A percentile compares a stretch with the other conserved stretches of the same genome.
phyloP scores from a whole-genome alignment of 2,113 vertebrate genomes.

The Herpailurus yagouaroundi region DNA sequence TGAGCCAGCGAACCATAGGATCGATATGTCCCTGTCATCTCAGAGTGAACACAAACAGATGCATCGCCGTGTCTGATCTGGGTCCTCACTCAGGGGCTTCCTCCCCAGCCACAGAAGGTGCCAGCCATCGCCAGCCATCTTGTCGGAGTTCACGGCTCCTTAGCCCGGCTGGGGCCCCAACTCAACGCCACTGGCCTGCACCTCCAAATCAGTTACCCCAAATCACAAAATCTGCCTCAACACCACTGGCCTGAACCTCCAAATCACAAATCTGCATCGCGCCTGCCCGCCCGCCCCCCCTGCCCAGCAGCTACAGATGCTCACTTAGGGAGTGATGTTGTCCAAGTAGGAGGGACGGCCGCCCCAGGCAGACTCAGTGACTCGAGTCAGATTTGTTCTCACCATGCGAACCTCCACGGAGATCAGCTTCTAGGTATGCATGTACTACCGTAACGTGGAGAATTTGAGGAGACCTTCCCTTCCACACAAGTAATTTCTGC shows the following conservation, averaged over 20 bases:
- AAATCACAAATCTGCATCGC: neutral
- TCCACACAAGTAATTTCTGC: neutral
- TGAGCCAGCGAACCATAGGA: neutral
- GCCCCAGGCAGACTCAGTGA: rapidly evolving
- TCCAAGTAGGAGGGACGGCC: neutral
- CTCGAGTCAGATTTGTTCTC: no score
- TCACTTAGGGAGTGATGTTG: no score
- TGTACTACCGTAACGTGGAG: neutral
- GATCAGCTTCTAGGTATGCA: neutral
- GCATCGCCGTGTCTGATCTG: neutral
- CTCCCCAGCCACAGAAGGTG: neutral
- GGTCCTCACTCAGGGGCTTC: neutral
- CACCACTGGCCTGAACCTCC: rapidly evolving
- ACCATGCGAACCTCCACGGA: rapidly evolving
- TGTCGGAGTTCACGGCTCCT: slow-evolving; percentile 2
- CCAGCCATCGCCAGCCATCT: rapidly evolving
- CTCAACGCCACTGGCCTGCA: rapidly evolving
- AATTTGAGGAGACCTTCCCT: neutral
- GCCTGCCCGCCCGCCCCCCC: no score
- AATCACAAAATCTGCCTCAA: neutral
- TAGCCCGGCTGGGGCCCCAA: neutral
- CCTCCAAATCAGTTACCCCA: neutral
- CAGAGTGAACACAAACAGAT: neutral
- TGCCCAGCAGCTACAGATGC: rapidly evolving
- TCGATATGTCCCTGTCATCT: neutral